Evolutionary conservation across 1,140 invertebrate species (phyloP), one percentile per base, ranked within the genome.

Genomic region (Bombus ignitus): DNA sequence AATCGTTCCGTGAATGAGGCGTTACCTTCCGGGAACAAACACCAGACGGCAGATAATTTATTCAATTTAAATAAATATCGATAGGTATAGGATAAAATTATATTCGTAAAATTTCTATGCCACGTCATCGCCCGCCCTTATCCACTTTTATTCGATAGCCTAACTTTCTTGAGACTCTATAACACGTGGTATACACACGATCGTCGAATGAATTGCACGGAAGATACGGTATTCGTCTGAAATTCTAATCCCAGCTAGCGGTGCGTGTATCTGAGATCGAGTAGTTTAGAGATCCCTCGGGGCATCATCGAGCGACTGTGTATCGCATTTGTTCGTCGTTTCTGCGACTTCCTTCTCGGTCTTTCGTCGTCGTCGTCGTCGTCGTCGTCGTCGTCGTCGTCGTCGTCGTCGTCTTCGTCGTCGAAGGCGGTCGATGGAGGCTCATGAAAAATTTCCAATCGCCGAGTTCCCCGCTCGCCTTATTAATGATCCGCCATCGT

Each of bases 371-470:
- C 1, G n/a, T 3, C 9, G 59, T 18, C 5, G 32, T 22, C 4
- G 66, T 32, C 12, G 13, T 47, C 44, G 44, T 47, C 9, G 28
- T 18, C 32, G 6, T 22, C 32, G 32, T 62, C 22, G 28, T 65
- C 62, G n/a, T 12, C 1, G n/a, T 3, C 9, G 66, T 32, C 13
- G 3, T 44, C 44, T 0, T 44, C 18, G 18, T 22, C 5, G 66
- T 22, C 15, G 47, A 53, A 22, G 5, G 12, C 4, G 70, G 37
- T 28, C 37, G 70, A 62, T n/a, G 57, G 37, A 18, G n/a, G 25
- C 32, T 53, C 42, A 25, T 70, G 78, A 80, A 70, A 70, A 71
- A 80, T 80, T 70, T 80, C 78, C 78, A 37, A 35, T 80, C 65
- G 32, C 28, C 44, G 42, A 37, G 32, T 39, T 35, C 35, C 9